A percentile compares a stretch with the other conserved stretches of the same genome.
phyloP scores from a whole-genome alignment of 2,888 invertebrate species.

The Heteromyza rotundicornis region DNA sequence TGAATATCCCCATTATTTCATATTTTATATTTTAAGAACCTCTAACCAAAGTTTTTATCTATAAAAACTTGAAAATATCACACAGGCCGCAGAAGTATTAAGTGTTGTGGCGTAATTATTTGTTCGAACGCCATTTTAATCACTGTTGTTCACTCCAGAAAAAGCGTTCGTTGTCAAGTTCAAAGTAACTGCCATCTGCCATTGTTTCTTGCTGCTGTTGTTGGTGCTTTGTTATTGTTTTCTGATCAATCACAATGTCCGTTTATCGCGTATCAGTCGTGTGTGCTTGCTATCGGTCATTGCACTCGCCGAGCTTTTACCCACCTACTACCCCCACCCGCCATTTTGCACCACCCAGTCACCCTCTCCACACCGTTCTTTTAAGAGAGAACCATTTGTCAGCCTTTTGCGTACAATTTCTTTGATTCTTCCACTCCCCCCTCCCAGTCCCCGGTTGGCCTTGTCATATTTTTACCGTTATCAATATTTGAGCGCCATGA shows the following conservation, averaged over 20 bases:
- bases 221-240: conserved; percentile 2
- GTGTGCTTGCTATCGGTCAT: conserved; percentile 22
- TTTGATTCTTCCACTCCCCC: background rate
- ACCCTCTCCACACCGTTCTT: too few relatives aligned
- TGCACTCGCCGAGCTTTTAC: conserved; percentile 13
- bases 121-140: too few relatives aligned
- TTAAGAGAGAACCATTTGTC: too few relatives aligned
- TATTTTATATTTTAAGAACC: too few relatives aligned
- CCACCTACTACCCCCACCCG: conserved; percentile 9
- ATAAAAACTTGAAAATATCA: too few relatives aligned
- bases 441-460: conserved; percentile 1
- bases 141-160: too few relatives aligned
- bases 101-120: too few relatives aligned
- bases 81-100: too few relatives aligned
- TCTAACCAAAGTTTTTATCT: too few relatives aligned
- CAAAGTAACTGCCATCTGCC: conserved; percentile 18
- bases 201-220: conserved; percentile 5
- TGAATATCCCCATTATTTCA: too few relatives aligned
- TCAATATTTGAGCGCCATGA: conserved; percentile 43
- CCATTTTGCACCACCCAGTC: too few relatives aligned
- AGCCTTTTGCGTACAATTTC: too few relatives aligned
- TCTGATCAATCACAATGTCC: background rate
- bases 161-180: conserved; percentile 23
- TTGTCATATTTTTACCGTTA: conserved; percentile 25
- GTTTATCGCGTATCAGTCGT: background rate